A percentile compares a stretch with the other conserved stretches of the same genome.
Evolutionary conservation across 2,113 vertebrate genomes (phyloP).

Genomic region (Stictonetta naevosa): DNA sequence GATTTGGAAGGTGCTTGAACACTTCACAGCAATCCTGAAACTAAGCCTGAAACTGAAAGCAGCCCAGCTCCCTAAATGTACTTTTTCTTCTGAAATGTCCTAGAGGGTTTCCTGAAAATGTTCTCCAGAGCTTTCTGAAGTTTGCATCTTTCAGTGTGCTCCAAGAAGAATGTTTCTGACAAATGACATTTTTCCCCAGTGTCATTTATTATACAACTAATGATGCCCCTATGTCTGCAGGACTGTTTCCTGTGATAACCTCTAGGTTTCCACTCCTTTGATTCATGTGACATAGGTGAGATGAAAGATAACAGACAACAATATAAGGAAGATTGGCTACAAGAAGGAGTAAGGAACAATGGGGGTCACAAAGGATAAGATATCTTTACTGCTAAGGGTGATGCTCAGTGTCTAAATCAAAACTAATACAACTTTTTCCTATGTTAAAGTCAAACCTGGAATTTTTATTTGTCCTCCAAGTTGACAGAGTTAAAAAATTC

Average conservation of each 20-base stretch:
- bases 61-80: background rate
- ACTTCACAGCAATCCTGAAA: background rate
- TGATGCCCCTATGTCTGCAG: background rate
- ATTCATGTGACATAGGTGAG: background rate
- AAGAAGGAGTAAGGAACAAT: background rate
- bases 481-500: background rate
- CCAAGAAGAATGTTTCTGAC: background rate
- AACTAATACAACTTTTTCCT: background rate
- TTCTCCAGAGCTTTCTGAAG: background rate
- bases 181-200: background rate
- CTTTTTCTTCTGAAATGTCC: background rate
- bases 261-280: background rate
- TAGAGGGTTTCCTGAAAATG: background rate
- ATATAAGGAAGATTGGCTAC: background rate
- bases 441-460: background rate
- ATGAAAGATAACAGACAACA: background rate
- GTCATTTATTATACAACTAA: background rate
- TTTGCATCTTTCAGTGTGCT: background rate
- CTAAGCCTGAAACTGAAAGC: background rate
- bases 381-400: background rate
- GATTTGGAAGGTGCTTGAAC: background rate
- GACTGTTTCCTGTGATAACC: conserved; percentile 15
- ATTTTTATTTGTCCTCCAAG: background rate
- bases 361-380: background rate
- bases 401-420: background rate